Conservation (phyloP, 2,888 invertebrate genomes). For the Saturnia pavonia region DNA sequence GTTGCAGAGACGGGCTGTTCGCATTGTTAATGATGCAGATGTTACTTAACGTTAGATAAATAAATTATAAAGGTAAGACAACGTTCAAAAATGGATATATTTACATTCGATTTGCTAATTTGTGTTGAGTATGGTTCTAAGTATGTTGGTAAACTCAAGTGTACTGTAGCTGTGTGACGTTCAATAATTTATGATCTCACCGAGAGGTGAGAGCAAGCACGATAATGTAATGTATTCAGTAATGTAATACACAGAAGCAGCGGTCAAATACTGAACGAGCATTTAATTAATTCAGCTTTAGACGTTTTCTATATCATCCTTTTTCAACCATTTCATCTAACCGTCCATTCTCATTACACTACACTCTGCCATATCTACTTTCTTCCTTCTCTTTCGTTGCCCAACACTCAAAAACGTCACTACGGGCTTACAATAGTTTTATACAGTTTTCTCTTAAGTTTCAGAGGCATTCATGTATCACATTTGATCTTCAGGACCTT, state of each 20-base stretch:
- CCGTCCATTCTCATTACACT: too few relatives aligned
- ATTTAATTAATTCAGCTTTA: not conserved
- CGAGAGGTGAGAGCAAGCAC: slow-evolving; percentile 28
- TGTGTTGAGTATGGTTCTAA: not conserved
- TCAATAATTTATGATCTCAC: slow-evolving; percentile 34
- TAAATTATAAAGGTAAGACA: not conserved
- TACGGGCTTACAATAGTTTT: too few relatives aligned
- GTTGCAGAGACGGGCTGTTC: too few relatives aligned
- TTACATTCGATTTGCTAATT: not conserved
- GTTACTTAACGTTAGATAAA: not conserved
- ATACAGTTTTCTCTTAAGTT: too few relatives aligned
- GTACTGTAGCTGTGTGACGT: slow-evolving; percentile 23
- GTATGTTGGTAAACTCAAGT: not conserved
- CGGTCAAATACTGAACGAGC: slow-evolving; percentile 23
- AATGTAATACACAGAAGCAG: slow-evolving; percentile 27
- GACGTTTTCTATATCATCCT: not conserved
- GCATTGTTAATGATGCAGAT: too few relatives aligned
- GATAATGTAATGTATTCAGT: slow-evolving; percentile 30
- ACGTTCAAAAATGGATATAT: not conserved
- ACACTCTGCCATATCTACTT: too few relatives aligned
- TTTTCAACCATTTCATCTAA: not conserved
- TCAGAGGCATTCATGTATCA: too few relatives aligned
- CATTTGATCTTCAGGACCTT: too few relatives aligned
- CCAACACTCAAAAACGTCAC: too few relatives aligned
- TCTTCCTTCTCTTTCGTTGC: too few relatives aligned